Conservation (phyloP, 2,797 vertebrate genomes). For the Ctenopoma kingsleyae region DNA sequence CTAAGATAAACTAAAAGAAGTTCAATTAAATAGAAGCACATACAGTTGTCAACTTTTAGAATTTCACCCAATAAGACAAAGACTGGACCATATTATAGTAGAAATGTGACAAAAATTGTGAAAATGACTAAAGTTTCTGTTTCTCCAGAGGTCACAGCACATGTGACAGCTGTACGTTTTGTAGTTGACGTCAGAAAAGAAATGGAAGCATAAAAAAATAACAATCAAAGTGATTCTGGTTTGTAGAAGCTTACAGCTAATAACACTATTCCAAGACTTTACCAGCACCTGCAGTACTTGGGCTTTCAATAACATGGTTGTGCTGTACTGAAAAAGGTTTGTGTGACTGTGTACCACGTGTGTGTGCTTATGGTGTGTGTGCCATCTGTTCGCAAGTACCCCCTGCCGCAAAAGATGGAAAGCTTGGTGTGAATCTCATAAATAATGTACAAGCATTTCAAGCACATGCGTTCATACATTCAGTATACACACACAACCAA, state of each 20-base stretch:
- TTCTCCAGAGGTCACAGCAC: neutral
- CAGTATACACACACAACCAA: conserved; percentile 10
- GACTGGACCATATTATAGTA: neutral
- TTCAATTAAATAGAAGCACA: neutral
- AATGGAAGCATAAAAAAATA: conserved; percentile 5
- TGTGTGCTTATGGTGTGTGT: conserved; percentile 25
- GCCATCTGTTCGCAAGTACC: conserved; percentile 75
- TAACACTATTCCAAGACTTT: conserved; percentile 21
- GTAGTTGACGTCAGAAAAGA: neutral
- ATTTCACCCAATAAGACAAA: neutral
- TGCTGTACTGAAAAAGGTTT: conserved; percentile 16
- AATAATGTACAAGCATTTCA: conserved; percentile 70
- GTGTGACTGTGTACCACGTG: conserved; percentile 26
- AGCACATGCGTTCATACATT: conserved; percentile 16
- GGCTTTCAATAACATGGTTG: conserved; percentile 28
- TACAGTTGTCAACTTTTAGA: neutral
- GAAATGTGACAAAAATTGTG: too few relatives aligned
- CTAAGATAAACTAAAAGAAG: too few relatives aligned
- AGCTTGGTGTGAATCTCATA: conserved; percentile 75
- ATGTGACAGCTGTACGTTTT: neutral
- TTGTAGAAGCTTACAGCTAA: neutral
- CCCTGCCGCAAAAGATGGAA: conserved; percentile 73
- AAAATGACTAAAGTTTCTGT: neutral
- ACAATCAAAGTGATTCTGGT: neutral
- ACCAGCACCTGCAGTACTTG: conserved; percentile 23